phyloP scores from a whole-genome alignment of 2,888 invertebrate genomes.

The Campoletis raptor region DNA sequence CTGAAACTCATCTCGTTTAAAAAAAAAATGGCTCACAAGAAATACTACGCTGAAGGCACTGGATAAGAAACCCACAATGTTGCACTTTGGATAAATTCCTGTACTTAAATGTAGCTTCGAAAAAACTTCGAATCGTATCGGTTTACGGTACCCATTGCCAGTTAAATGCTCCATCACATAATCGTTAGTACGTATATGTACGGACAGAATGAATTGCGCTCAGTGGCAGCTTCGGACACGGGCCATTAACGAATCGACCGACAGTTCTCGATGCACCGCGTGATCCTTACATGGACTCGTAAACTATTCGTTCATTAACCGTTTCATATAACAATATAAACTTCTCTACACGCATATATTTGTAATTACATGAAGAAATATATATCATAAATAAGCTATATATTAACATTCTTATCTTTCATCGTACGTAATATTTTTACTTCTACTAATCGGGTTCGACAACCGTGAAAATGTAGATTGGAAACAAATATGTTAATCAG shows the following conservation, averaged over 20 bases:
- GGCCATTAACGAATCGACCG: conserved; percentile 71
- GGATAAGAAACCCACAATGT: conserved; percentile 1
- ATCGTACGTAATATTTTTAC: background rate
- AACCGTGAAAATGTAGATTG: conserved; percentile 66
- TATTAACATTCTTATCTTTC: background rate
- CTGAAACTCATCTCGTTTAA: background rate
- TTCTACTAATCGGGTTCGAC: conserved; percentile 63
- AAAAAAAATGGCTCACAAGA: background rate
- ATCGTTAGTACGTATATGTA: conserved; percentile 1
- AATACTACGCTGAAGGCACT: background rate
- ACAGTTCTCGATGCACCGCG: conserved; percentile 59
- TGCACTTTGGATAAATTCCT: background rate
- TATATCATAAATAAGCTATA: conserved; percentile 41
- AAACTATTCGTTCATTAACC: conserved; percentile 67
- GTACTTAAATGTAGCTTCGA: background rate
- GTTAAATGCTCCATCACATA: conserved; percentile 30
- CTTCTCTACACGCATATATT: conserved; percentile 13
- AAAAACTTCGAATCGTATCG: conserved; percentile 35
- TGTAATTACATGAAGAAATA: conserved; percentile 14
- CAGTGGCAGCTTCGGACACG: conserved; percentile 65
- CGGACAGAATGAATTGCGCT: conserved; percentile 42
- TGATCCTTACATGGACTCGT: conserved; percentile 70
- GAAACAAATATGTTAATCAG: conserved; percentile 62
- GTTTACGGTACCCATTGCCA: conserved; percentile 48
- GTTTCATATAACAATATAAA: conserved; percentile 43